Evolutionary conservation across 2,797 vertebrate species (phyloP), one percentile per base, ranked within the genome.

Genomic region (Gymnopithys bicolor): DNA sequence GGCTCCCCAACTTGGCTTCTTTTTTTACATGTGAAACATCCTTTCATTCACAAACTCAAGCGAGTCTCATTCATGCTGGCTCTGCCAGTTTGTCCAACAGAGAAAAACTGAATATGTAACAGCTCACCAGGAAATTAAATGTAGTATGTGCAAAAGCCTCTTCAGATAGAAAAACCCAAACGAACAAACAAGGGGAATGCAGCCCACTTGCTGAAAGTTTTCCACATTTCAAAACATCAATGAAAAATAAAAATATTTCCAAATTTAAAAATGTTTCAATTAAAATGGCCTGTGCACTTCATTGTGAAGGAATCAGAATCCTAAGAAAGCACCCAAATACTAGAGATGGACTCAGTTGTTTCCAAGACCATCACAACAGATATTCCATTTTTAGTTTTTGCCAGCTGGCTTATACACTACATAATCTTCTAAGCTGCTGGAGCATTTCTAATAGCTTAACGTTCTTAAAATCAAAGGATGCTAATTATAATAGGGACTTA

Each of bases 401-500:
- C 82, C 91, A 94, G 83, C 62, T 89, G 63, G 55, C 70, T 87
- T 74, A 66, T 19, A 22, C 9, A 22, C 83, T 60, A 30, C 7
- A 4, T 75, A 78, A 95, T 94, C 88, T 90, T 84, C 81, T 70
- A 39, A 89, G 11, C 74, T 91, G 66, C 48, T 83, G 55, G 82
- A 94, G 22, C 77, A 69, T 90, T 94, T 95, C 83, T 82, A 91
- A 80, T 66, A 68, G 45, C 37, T 94, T 48, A 90, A 83, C 35
- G 33, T 71, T 80, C 58, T 92, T 94, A 63, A 95, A 87, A 74
- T 81, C 27, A 68, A 81, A 79, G 41, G 3, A 79, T 45, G 23
- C 10, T 75, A 73, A 85, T 92, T 91, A 78, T 51, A 87, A 86
- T 55, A 88, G 35, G 4, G 24, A 67, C 7, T 71, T 71, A 51